Conservation (phyloP, 2,888 invertebrate genomes). For the Trachelus tabidus region DNA sequence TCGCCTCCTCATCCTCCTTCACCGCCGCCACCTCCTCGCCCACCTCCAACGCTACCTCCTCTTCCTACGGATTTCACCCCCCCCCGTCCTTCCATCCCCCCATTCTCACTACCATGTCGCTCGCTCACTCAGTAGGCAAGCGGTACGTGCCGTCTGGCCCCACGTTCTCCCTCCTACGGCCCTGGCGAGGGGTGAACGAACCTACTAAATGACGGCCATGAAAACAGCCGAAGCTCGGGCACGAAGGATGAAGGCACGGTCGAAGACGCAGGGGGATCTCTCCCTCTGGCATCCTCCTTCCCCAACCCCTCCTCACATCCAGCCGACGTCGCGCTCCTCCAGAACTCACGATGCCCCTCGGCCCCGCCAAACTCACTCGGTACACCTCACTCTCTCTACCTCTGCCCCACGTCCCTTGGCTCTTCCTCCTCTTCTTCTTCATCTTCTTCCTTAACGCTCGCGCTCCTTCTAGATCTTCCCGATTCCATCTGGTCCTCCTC, state of each 20-base stretch:
- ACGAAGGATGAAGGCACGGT: conserved; percentile 59
- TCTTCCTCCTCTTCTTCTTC: conserved; percentile 19
- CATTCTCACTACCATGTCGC: conserved; percentile 26
- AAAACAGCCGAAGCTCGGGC: conserved; percentile 64
- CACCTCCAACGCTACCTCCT: conserved; percentile 19
- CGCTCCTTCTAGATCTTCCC: conserved; percentile 11
- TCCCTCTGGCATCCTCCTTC: conserved; percentile 29
- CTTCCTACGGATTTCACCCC: conserved; percentile 32
- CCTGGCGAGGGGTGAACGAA: conserved; percentile 65
- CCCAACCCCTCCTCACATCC: conserved; percentile 6
- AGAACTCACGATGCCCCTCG: neutral
- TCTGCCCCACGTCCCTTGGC: conserved; percentile 14
- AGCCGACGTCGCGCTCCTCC: neutral
- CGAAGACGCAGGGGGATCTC: conserved; percentile 47
- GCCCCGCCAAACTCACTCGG: neutral
- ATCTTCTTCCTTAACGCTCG: conserved; percentile 27
- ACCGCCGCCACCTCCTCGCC: conserved; percentile 15
- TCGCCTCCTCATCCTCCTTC: conserved; percentile 19
- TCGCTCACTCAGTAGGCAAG: conserved; percentile 29
- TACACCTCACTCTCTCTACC: neutral
- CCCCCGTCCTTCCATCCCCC: conserved; percentile 26
- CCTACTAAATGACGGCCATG: conserved; percentile 67
- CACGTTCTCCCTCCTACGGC: conserved; percentile 35
- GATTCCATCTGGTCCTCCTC: conserved; percentile 5
- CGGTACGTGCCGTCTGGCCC: conserved; percentile 43